These are phyloP conservation scores for Melanotaenia duboulayi DNA, from an alignment of 2,113 vertebrate species.

Conservation along the genomic window DNA sequence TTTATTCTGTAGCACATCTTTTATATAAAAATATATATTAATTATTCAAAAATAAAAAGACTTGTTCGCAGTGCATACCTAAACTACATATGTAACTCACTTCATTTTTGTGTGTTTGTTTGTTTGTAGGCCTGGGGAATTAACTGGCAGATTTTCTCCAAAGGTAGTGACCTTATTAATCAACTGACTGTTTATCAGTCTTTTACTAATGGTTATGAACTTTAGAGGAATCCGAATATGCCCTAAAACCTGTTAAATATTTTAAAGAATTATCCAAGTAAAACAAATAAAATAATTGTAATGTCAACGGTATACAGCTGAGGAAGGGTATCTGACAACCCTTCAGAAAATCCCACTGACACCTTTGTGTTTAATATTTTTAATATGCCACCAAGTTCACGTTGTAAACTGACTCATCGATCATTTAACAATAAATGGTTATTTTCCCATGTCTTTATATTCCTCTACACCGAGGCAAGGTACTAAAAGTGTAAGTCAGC, in stretches of 20 bases:
- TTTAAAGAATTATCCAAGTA: not conserved
- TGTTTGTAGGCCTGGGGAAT: too few relatives aligned
- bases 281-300: not conserved
- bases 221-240: too few relatives aligned
- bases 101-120: too few relatives aligned
- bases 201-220: too few relatives aligned
- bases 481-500: constrained; percentile 57
- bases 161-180: too few relatives aligned
- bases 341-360: not conserved
- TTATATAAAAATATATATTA: not conserved
- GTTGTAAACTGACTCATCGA: not conserved
- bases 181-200: too few relatives aligned
- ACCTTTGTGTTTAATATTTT: not conserved
- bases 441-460: not conserved
- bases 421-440: not conserved
- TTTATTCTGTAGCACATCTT: not conserved
- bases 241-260: too few relatives aligned
- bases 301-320: not conserved
- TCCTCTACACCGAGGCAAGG: not conserved
- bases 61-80: not conserved
- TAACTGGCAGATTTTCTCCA: too few relatives aligned
- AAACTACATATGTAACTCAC: not conserved
- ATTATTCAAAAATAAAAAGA: not conserved
- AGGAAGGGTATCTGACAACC: not conserved
- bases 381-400: not conserved